phyloP scores from a whole-genome alignment of 1,140 invertebrate genomes.

The Micrasema minimum region DNA sequence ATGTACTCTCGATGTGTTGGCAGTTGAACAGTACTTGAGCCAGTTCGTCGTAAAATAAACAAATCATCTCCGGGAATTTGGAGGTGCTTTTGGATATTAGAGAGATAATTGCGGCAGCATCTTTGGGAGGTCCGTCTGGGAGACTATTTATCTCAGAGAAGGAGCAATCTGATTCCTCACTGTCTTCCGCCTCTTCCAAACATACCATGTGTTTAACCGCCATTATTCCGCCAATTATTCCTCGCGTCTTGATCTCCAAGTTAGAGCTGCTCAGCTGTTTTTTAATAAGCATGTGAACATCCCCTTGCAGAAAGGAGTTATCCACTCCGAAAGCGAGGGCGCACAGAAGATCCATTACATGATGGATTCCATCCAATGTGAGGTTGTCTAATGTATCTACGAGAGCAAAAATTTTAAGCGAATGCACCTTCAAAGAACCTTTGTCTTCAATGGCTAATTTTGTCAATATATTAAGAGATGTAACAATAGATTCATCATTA shows the following conservation, averaged over 20 bases:
- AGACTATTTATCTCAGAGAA: conserved; percentile 57
- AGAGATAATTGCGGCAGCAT: conserved; percentile 63
- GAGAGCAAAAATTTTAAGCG: conserved; percentile 62
- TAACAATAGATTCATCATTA: conserved; percentile 59
- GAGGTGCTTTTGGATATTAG: conserved; percentile 59
- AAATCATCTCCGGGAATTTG: conserved; percentile 67
- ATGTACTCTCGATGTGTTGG: conserved; percentile 67
- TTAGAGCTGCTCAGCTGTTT: conserved; percentile 63
- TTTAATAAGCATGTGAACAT: conserved; percentile 64
- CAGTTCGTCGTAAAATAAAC: conserved; percentile 80
- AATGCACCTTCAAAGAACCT: conserved; percentile 59
- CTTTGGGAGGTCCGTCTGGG: conserved; percentile 58
- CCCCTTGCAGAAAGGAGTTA: conserved; percentile 62
- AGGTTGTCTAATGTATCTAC: conserved; percentile 62
- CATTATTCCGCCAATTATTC: conserved; percentile 62
- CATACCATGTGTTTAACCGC: conserved; percentile 63
- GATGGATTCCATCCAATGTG: conserved; percentile 59
- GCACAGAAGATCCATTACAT: conserved; percentile 63
- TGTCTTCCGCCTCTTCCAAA: conserved; percentile 53
- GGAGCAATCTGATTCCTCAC: conserved; percentile 54
- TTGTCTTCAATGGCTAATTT: conserved; percentile 61
- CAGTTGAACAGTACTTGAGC: conserved; percentile 67
- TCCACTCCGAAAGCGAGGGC: conserved; percentile 61
- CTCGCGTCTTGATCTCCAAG: conserved; percentile 61
- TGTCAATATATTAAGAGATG: conserved; percentile 59